These are phyloP conservation scores for Eucriotettix oculatus DNA, from an alignment of 2,888 invertebrate genomes.

Conservation along the genomic window DNA sequence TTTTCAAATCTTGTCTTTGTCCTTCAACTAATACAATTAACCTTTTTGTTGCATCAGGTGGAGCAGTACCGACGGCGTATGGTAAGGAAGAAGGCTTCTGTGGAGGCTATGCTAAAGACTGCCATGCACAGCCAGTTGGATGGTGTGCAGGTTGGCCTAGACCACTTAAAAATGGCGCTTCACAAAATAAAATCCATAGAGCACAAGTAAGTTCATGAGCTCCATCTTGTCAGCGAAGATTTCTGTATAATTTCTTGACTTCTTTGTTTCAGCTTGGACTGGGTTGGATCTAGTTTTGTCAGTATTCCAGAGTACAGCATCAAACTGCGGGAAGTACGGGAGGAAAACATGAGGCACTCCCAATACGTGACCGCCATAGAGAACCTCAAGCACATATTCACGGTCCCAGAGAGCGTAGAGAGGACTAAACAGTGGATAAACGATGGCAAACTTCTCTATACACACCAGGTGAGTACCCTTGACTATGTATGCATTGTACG, in stretches of 20 bases:
- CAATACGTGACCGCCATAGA: conserved; percentile 97
- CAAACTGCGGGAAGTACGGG: conserved; percentile 67
- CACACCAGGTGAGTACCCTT: conserved; percentile 52
- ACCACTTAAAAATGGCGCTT: conserved; percentile 71
- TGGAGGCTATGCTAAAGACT: conserved; percentile 91
- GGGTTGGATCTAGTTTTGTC: conserved; percentile 56
- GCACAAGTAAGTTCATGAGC: conserved; percentile 38
- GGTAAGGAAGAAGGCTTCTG: conserved; percentile 67
- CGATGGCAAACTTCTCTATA: conserved; percentile 85
- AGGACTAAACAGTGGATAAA: conserved; percentile 88
- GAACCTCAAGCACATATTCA: conserved; percentile 94
- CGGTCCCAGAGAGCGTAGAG: conserved; percentile 89
- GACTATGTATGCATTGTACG: too few relatives aligned
- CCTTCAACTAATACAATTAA: neutral
- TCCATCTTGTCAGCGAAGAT: neutral
- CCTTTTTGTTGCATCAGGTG: conserved; percentile 28
- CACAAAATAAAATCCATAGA: conserved; percentile 57
- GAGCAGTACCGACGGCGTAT: conserved; percentile 62
- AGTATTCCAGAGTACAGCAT: conserved; percentile 65
- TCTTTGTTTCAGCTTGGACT: conserved; percentile 42
- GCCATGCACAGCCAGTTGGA: conserved; percentile 96
- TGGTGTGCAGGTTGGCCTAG: conserved; percentile 85
- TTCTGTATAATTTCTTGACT: neutral
- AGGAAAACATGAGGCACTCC: conserved; percentile 87
- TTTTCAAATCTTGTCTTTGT: neutral